Evolutionary conservation across 1,140 invertebrate genomes (phyloP), one percentile per base, ranked within the genome.

Genomic region (Drosophila bifasciata): DNA sequence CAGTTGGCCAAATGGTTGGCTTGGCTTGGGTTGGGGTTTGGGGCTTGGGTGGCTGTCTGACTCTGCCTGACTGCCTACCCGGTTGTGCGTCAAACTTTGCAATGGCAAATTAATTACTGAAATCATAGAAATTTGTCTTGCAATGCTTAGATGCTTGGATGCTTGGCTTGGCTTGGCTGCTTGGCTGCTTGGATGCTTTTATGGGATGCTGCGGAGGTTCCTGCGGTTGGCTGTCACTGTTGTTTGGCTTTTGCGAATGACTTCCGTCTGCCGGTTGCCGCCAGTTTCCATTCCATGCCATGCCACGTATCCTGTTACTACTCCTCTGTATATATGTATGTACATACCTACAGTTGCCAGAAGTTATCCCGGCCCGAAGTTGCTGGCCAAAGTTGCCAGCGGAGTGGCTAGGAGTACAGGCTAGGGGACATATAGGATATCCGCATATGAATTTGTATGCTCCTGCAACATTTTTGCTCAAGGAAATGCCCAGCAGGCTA

Each of bases 41-140:
- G n/a, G n/a, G n/a, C n/a, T n/a, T n/a, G n/a, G n/a, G n/a, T n/a
- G n/a, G n/a, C n/a, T n/a, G n/a, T n/a, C n/a, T n/a, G n/a, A n/a
- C n/a, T n/a, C n/a, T n/a, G n/a, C n/a, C 6, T 49, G 19, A n/a
- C 32, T 60, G 15, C 15, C 28, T 69, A 28, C 19, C 39, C 25
- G 61, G 52, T 21, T 21, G 52, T 58, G 55, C 55, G 57, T 43
- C 74, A 81, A 88, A 88, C 75, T 88, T 88, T 83, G 79, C 77
- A 89, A 89, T 89, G 75, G 60, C 72, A 88, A 88, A 88, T 88
- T 88, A 88, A 88, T 88, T 88, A 89, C 79, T 73, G 76, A 88
- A 88, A 88, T 89, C 84, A 68, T 88, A 76, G 84, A 89, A 89
- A 88, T 88, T 89, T 89, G 84, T 86, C 81, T 86, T 86, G 66